Evolutionary conservation across 2,113 vertebrate genomes (phyloP), one percentile per base, ranked within the genome.

Genomic region (Petrocephalus microphthalmus): DNA sequence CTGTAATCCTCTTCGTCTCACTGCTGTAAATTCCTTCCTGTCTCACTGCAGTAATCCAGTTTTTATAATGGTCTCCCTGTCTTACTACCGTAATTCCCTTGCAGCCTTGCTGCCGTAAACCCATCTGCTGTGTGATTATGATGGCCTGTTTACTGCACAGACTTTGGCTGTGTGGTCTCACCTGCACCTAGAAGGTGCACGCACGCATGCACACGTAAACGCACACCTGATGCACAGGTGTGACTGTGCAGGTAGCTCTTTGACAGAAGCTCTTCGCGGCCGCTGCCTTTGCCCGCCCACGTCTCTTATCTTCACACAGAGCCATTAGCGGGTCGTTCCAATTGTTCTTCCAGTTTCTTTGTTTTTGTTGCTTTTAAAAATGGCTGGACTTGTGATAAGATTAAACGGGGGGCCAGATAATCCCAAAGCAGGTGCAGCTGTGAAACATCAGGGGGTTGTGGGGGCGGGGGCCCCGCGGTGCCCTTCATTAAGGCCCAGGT

Each of bases 181-280:
- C 71, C 71, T 19, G 71, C 15, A 19, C 15, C 29, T 13, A 5
- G 6, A 42, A 78, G 60, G 15, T 78, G 1, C 71, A 74, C 45
- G 8, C 88, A 89, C 82, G 89, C 87, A 89, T 7, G n/a, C 83
- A 81, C 53, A 20, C 51, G 11, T 52, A 42, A 51, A n/a, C 5
- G 17, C 54, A 87, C 86, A 88, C 67, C 84, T 64, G 42, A 19
- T 57, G 86, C 56, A 87, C 17, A 87, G 67, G 67, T 78, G 64
- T 81, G 57, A 22, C n/a, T 22, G 87, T 20, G 29, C 64, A 42
- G 67, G 67, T 81, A 87, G 49, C 67, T 25, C 64, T 82, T 88
- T 88, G 29, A 33, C 33, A 81, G 22, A 67, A 71, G 45, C 57
- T 25, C 71, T 29, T 33, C 5, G 54, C 42, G 25, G 19, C 8